These are phyloP conservation scores for Phasia obesa DNA, from an alignment of 2,888 invertebrate species.

Conservation along the genomic window DNA sequence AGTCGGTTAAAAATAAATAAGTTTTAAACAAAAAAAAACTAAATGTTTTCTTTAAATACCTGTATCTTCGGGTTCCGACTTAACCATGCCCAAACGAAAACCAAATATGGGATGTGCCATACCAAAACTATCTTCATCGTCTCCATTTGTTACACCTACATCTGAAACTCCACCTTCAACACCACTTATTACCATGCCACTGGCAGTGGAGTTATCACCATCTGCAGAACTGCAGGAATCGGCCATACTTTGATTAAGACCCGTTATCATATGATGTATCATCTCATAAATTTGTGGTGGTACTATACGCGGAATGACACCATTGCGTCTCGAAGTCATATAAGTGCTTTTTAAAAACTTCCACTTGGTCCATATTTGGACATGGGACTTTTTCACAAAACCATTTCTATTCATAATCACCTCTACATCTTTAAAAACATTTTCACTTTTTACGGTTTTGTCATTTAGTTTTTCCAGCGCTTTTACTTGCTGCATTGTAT, in stretches of 20 bases:
- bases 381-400: conserved; percentile 79
- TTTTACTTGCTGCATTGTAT: conserved; percentile 79
- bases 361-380: conserved; percentile 82
- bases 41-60: conserved; percentile 73
- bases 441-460: conserved; percentile 80
- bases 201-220: conserved; percentile 72
- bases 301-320: conserved; percentile 79
- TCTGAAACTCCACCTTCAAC: conserved; percentile 65
- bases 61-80: conserved; percentile 79
- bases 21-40: not conserved
- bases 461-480: conserved; percentile 79
- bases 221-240: conserved; percentile 76
- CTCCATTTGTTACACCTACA: conserved; percentile 39
- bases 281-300: conserved; percentile 78
- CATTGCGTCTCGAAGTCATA: conserved; percentile 80
- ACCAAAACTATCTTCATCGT: conserved; percentile 72
- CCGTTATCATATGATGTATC: conserved; percentile 77
- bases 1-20: not conserved
- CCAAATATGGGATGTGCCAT: conserved; percentile 81
- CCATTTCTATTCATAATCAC: conserved; percentile 79
- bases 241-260: conserved; percentile 66
- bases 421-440: conserved; percentile 80
- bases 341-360: conserved; percentile 82
- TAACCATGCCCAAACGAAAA: conserved; percentile 79
- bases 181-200: conserved; percentile 62